Base-by-base conservation (phyloP, 2,888 invertebrate species). In the Calameuta filiformis region DNA sequence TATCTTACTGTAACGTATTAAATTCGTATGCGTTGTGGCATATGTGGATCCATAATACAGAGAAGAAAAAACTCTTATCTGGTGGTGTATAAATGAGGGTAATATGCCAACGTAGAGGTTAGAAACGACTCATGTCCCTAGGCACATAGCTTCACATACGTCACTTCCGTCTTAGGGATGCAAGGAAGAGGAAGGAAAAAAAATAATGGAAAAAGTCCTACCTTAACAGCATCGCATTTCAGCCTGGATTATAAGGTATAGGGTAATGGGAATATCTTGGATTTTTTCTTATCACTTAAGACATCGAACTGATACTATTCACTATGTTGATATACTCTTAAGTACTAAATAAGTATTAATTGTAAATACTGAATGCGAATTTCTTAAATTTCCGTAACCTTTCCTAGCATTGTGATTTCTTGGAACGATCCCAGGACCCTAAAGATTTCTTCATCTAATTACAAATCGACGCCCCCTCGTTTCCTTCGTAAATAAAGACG, bases 61-160 rank as follows among this genome's bases (percentile, higher is more conserved):
- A 23, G 23, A 3, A 56, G 56, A 56, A 56, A 56, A 56, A 81
- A 79, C 75, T 81, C 81, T 83, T 83, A 83, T 83, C 81, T 80
- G 71, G 37, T 79, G 77, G 80, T 76, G 78, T 83, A 83, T 82
- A 81, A 83, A 83, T 83, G 83, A 79, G 80, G 77, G 82, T 80
- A 83, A 83, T 83, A 83, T 83, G 79, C 81, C 68, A 76, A 78
- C 81, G 77, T 81, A 80, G 81, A 82, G 80, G 79, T 81, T 81
- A 81, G 81, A 81, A 81, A 81, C 79, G 81, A 81, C 79, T 81
- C 79, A 78, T 78, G 83, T 83, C 81, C 81, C 77, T 79, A 81
- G 79, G 79, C 81, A 83, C 80, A 83, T 81, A 80, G 80, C 79
- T 77, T 78, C 74, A 80, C 80, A 81, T 81, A 81, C 79, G 82